Evolutionary conservation across 2,888 invertebrate species (phyloP).

Genomic region (Tenthredo amoena): DNA sequence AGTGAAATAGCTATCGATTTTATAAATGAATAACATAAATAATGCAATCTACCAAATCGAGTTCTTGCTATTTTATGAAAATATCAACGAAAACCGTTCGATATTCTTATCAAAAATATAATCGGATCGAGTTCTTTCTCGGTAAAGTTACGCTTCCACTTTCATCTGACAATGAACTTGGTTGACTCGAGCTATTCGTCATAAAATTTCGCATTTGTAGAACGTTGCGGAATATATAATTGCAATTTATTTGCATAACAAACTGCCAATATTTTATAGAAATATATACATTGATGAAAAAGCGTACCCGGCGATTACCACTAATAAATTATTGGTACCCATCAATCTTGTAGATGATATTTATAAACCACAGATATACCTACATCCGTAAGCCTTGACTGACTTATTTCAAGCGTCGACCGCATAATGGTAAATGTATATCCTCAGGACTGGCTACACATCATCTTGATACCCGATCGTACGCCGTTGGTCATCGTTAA

Average conservation of each 20-base stretch:
- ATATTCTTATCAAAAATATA: background rate
- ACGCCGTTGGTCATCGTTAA: background rate
- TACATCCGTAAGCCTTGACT: constrained; percentile 38
- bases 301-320: background rate
- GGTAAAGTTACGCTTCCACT: background rate
- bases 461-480: constrained; percentile 20
- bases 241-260: background rate
- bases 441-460: constrained; percentile 4
- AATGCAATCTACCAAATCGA: background rate
- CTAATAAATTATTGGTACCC: background rate
- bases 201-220: background rate
- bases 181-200: background rate
- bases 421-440: background rate
- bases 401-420: constrained; percentile 9
- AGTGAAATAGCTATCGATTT: background rate
- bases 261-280: background rate
- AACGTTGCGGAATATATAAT: background rate
- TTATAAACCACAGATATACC: constrained; percentile 16
- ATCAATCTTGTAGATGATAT: constrained; percentile 33
- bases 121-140: background rate
- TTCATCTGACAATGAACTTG: constrained; percentile 11
- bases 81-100: background rate
- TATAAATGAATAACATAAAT: background rate
- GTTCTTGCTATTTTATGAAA: background rate
- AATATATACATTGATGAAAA: background rate